Evolutionary conservation across 2,888 invertebrate species (phyloP), one percentile per base, ranked within the genome.

Genomic region (Onthophagus sagittarius): DNA sequence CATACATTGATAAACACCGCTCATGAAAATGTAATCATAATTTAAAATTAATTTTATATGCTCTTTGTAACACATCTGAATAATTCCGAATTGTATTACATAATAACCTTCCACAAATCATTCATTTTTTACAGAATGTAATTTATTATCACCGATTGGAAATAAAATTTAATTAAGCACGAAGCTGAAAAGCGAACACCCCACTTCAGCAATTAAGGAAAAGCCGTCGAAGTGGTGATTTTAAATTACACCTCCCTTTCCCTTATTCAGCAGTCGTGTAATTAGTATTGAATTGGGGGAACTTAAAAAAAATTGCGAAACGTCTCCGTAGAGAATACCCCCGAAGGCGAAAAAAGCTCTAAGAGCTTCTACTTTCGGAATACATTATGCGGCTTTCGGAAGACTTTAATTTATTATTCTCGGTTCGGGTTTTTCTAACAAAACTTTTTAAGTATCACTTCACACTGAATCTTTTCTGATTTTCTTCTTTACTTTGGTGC

Each of bases 201-300:
- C 23, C 3, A 67, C n/a, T 31, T 62, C 5, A 15, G n/a, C 23
- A 53, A 70, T 70, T 70, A 62, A 62, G 53, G 70, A 70, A 62
- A 53, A 39, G 23, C 39, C 32, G 31, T n/a, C 31, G 31, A 67
- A 67, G 23, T 31, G 32, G 31, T n/a, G 32, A 67, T 23, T 67
- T 67, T 67, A 67, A 67, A n/a, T 31, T 67, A 31, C 67, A n/a
- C 67, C 23, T 67, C 67, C 31, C 67, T 3, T 67, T 67, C 67
- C 15, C 67, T n/a, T 32, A 23, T 31, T 32, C 67, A n/a, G 15
- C 31, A 32, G 23, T 31, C 67, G 5, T 31, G 67, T 67, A 67
- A 67, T 67, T 67, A 67, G 67, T 67, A 67, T 67, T 67, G 67
- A 67, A 67, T 67, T 23, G 67, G 67, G 23, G 11, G 67, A 23